phyloP scores from a whole-genome alignment of 37 sponge, comb jelly and placozoan species.

The Bolinopsis microptera region DNA sequence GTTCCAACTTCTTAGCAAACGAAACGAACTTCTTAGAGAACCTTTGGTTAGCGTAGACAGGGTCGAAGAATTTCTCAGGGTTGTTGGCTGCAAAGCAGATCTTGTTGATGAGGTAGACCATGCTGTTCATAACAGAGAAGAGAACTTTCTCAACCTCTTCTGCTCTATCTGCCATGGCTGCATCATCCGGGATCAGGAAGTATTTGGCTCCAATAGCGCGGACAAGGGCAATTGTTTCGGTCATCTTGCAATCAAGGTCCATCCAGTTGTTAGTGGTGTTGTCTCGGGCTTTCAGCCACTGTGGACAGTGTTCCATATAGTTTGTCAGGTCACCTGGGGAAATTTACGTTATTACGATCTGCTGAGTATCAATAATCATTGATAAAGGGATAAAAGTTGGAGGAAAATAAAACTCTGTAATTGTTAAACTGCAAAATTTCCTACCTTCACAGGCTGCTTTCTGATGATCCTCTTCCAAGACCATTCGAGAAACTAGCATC shows the following conservation, averaged over 20 bases:
- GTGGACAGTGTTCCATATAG: slow-evolving; percentile 39
- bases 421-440: too few species aligned
- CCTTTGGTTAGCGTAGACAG: not conserved
- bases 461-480: slow-evolving; percentile 5
- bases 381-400: not conserved
- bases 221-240: slow-evolving; percentile 21
- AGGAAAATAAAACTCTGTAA: not conserved
- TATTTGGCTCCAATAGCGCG: slow-evolving; percentile 16
- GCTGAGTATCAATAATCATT: not conserved
- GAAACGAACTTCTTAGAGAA: not conserved
- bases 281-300: not conserved
- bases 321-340: slow-evolving; percentile 11
- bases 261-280: slow-evolving; percentile 52
- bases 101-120: slow-evolving; percentile 65
- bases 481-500: slow-evolving; percentile 27
- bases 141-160: not conserved
- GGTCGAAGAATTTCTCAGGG: slow-evolving; percentile 21
- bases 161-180: slow-evolving; percentile 1
- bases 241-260: slow-evolving; percentile 49
- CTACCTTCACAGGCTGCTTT: slow-evolving; percentile 4
- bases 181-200: slow-evolving; percentile 39
- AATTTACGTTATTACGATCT: not conserved
- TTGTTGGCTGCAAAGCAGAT: slow-evolving; percentile 39
- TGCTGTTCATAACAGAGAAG: slow-evolving; percentile 11
- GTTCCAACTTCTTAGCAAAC: slow-evolving; percentile 8